Evolutionary conservation across 2,797 vertebrate genomes (phyloP).

Genomic region (Notolepis coatsorum): DNA sequence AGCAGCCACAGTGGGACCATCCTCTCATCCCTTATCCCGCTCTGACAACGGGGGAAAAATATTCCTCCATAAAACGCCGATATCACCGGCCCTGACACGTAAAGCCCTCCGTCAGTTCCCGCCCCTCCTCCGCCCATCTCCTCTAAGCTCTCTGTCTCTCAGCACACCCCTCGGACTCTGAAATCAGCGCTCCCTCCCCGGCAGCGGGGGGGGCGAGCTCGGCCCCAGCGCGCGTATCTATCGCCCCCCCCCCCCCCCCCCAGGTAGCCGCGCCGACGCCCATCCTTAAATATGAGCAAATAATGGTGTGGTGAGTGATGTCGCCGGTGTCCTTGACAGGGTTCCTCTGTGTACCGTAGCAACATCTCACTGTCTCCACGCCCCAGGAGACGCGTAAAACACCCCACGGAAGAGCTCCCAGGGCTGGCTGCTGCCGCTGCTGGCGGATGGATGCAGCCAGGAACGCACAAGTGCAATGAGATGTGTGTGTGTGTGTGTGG

Average conservation of each 20-base stretch:
- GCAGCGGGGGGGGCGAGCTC: conserved; percentile 19
- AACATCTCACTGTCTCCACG: conserved; percentile 70
- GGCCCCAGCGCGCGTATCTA: conserved; percentile 59
- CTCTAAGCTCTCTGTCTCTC: conserved; percentile 49
- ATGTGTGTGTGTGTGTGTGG: conserved; percentile 61
- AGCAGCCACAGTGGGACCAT: conserved; percentile 70
- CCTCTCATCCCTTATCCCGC: conserved; percentile 76
- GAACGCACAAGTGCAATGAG: conserved; percentile 55
- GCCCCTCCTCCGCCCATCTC: conserved; percentile 29
- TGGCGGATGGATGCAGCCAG: conserved; percentile 55
- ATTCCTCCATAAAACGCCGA: conserved; percentile 72
- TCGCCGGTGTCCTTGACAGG: conserved; percentile 78
- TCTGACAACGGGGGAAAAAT: conserved; percentile 78
- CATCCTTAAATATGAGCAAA: conserved; percentile 80
- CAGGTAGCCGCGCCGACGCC: conserved; percentile 25
- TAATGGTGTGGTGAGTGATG: conserved; percentile 80
- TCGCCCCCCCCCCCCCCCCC: conserved; percentile 56
- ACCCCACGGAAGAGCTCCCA: conserved; percentile 66
- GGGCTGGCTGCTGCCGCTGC: conserved; percentile 63
- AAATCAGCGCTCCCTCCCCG: conserved; percentile 61
- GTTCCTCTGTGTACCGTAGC: conserved; percentile 75
- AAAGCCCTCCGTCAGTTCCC: conserved; percentile 69
- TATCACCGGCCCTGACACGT: conserved; percentile 74
- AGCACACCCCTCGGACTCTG: conserved; percentile 76
- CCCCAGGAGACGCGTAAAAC: conserved; percentile 73